Evolutionary conservation across 2,888 invertebrate species (phyloP), one percentile per base, ranked within the genome.

Genomic region (Artemia sinica): DNA sequence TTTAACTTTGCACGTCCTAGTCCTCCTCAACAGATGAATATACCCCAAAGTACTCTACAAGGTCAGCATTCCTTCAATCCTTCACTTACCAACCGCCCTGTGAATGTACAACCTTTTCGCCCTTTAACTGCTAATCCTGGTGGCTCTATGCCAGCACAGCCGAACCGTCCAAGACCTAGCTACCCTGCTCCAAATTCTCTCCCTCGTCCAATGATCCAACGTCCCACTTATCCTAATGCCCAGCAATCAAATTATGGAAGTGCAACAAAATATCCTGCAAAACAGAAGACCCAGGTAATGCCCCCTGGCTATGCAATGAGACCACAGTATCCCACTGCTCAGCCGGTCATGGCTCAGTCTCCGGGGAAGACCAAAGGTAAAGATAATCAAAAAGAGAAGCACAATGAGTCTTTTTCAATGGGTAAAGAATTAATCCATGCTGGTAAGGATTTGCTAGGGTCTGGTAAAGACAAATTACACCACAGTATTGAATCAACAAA

Each of bases 391-490:
- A 58, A 58, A 58, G 28, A 58, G 12, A 18, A n/a, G 28, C 28
- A 18, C 14, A n/a, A 18, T n/a, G 63, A 28, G 28, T 28, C 63
- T 18, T 28, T 58, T 58, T 18, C 14, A n/a, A n/a, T 58, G n/a
- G 63, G 63, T 1, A 58, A 58, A 28, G 63, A 58, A 18, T 9
- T 58, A 28, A n/a, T 58, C 10, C 14, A 10, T 58, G 63, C 28
- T 28, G 63, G 63, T 8, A 58, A 58, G 10, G 63, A 28, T 8
- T 28, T 58, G n/a, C 63, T 58, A 28, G 63, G 14, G 3, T n/a
- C 63, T 58, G 63, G 63, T 18, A 58, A n/a, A n/a, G 28, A 58
- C n/a, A 58, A 58, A 58, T 18, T 58, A 28, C 63, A 58, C 63
- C 14, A 58, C 63, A n/a, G 28, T n/a, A 28, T 58, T 18, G 63